phyloP scores from a whole-genome alignment of 2,888 invertebrate species.

The Caenorhabditis sp. region DNA sequence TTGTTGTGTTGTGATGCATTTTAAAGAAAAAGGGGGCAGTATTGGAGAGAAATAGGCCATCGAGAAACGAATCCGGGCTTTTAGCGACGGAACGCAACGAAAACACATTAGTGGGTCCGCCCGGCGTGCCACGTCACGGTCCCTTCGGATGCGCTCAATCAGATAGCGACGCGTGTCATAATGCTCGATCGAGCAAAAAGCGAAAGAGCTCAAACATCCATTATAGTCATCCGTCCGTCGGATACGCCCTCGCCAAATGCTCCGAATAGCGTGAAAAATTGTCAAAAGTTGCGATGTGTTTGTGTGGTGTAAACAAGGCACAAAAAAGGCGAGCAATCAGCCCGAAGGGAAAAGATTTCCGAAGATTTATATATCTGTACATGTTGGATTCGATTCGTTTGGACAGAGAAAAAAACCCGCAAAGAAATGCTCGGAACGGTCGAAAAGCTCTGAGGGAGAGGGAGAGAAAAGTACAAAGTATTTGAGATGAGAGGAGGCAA shows the following conservation, averaged over 20 bases:
- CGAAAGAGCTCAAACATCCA: conserved; percentile 21
- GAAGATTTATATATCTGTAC: conserved; percentile 7
- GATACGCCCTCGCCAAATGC: background rate
- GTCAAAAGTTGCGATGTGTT: conserved; percentile 16
- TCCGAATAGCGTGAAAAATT: conserved; percentile 28
- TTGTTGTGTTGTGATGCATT: conserved; percentile 25
- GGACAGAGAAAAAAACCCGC: background rate
- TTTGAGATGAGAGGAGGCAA: conserved; percentile 1
- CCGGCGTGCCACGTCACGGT: conserved; percentile 11
- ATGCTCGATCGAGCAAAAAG: conserved; percentile 15
- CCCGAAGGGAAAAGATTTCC: conserved; percentile 1
- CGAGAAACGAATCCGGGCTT: conserved; percentile 5
- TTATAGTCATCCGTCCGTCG: conserved; percentile 12
- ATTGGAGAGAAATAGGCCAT: background rate
- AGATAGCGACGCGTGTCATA: conserved; percentile 13
- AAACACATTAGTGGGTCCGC: conserved; percentile 2
- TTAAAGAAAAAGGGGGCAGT: background rate
- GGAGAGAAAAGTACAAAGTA: conserved; percentile 9
- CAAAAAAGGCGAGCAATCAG: conserved; percentile 6
- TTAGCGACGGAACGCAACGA: background rate
- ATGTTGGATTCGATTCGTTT: background rate
- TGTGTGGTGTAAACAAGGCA: conserved; percentile 5
- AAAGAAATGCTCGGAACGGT: background rate
- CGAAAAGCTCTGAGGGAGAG: background rate
- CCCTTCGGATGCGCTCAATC: conserved; percentile 2